Conservation (phyloP, 53 echinoderm and acorn worm species). For the Arbacia lixula region DNA sequence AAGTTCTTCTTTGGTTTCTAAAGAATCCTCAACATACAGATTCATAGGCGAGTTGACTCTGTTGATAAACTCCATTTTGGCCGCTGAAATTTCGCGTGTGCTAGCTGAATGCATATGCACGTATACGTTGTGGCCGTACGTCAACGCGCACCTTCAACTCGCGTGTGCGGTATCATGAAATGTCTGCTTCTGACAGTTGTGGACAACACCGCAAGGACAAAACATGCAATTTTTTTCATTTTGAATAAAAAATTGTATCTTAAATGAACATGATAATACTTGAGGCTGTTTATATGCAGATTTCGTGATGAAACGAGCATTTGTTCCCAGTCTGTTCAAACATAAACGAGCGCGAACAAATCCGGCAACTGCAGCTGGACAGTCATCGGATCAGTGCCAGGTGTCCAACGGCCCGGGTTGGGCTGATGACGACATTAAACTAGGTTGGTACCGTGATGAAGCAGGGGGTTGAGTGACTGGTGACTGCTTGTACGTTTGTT, state of each 20-base stretch:
- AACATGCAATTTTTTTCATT: too few species aligned
- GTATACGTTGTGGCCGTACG: too few species aligned
- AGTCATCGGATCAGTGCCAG: neutral
- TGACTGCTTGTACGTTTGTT: neutral
- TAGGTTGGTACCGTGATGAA: too few species aligned
- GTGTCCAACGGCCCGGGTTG: neutral
- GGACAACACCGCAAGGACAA: too few species aligned
- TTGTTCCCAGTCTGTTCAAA: slow-evolving; percentile 23
- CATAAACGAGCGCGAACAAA: slow-evolving; percentile 20
- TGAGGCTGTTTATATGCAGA: too few species aligned
- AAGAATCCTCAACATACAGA: slow-evolving; percentile 83
- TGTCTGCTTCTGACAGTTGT: too few species aligned
- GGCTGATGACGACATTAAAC: slow-evolving; percentile 31
- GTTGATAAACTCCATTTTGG: slow-evolving; percentile 96
- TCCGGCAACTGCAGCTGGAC: neutral
- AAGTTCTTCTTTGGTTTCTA: slow-evolving; percentile 92
- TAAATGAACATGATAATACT: too few species aligned
- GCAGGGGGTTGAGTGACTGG: neutral
- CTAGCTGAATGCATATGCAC: neutral
- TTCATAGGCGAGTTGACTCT: slow-evolving; percentile 98
- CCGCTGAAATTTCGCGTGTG: neutral
- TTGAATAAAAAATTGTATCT: too few species aligned
- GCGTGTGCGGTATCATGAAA: too few species aligned
- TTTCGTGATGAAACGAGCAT: slow-evolving; percentile 37
- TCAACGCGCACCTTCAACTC: too few species aligned